Base-by-base conservation (phyloP, 2,113 vertebrate species). In the Trichomycterus rosablanca region DNA sequence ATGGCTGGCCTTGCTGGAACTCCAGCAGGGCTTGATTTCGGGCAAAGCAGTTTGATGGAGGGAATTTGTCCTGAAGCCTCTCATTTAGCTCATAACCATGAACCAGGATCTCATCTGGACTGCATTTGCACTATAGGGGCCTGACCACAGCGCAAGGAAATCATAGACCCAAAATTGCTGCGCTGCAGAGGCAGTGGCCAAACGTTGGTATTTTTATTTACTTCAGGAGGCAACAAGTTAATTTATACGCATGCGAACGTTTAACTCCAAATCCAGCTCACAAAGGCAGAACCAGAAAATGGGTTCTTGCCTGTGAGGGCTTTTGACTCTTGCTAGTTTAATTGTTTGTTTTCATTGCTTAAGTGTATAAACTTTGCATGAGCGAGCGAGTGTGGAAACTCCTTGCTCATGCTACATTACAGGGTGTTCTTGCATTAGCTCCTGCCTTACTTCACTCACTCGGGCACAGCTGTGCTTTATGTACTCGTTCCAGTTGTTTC, bases 341-440 rank as follows among this genome's bases (percentile, higher is more conserved):
- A 90, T 89, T 87, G 87, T 89, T 91, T 91, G 88, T 91, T 91
- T 91, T 90, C 88, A 91, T 87, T 89, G 84, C 88, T 88, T 86
- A 90, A 88, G 86, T 89, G 89, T 84, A 86, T 88, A 91, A 91
- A 91, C 87, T 80, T 87, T 86, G 79, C 86, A 87, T 81, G 83
- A 83, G 63, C 82, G 79, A 79, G 81, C 83, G 84, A 84, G 84
- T 85, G 86, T 92, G 88, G 89, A 91, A 90, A 90, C 83, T 87
- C 79, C 84, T 86, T 83, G 82, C 85, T 89, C 87, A 89, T 87
- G 80, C 86, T 62, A 10, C 79, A 80, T 82, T 85, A 86, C 81
- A 68, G 80, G 79, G 78, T 84, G 70, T 76, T 80, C 56, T 49
- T 51, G 59, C 71, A 56, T 46, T 37, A 34, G 42, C 40, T 34